phyloP scores from a whole-genome alignment of 2,797 vertebrate genomes.

The Sebastolobus altivelis region DNA sequence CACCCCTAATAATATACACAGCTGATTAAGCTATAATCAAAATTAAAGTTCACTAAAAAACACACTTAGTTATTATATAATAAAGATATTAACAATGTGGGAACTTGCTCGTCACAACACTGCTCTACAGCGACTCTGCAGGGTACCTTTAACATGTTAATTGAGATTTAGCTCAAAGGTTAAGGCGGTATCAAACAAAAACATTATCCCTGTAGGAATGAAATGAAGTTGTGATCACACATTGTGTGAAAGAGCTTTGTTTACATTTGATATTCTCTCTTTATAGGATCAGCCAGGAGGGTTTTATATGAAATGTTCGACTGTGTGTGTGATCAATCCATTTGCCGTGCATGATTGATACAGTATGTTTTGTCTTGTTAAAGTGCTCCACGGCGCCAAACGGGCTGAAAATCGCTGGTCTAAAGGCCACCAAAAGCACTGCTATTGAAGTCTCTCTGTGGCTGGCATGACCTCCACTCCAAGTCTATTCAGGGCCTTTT shows the following conservation, averaged over 20 bases:
- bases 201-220: constrained; percentile 8
- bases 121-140: constrained; percentile 4
- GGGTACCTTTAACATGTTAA: constrained; percentile 27
- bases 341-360: constrained; percentile 70
- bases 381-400: constrained; percentile 55
- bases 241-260: constrained; percentile 36
- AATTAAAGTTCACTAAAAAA: background rate
- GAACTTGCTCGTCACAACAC: background rate
- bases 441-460: constrained; percentile 59
- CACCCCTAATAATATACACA: fast-evolving
- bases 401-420: constrained; percentile 57
- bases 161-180: constrained; percentile 21
- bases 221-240: constrained; percentile 17
- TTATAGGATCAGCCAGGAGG: constrained; percentile 48
- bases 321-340: constrained; percentile 66
- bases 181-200: constrained; percentile 10
- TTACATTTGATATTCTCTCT: constrained; percentile 52
- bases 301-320: constrained; percentile 40
- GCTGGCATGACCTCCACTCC: constrained; percentile 80
- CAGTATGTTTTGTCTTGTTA: constrained; percentile 68
- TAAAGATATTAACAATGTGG: background rate
- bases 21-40: background rate
- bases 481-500: constrained; percentile 75
- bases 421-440: constrained; percentile 63
- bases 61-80: background rate